Conservation (phyloP, 1,140 invertebrate genomes). For the Condylostylus longicornis region DNA sequence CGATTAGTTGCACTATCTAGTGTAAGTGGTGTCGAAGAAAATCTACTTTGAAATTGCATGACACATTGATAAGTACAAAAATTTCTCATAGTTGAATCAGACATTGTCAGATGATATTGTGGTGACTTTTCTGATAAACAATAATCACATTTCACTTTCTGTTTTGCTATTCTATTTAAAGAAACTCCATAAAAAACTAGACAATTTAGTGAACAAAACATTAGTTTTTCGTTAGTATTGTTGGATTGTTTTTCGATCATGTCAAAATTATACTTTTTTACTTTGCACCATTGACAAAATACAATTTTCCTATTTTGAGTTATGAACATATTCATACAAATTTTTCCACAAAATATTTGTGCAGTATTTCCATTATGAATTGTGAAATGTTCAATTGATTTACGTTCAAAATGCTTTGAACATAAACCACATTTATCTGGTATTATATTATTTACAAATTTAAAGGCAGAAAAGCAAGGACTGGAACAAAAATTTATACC, state of each 20-base stretch:
- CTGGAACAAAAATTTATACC: constrained; percentile 72
- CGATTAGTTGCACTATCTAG: constrained; percentile 19
- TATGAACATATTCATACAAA: constrained; percentile 80
- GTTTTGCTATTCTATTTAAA: constrained; percentile 53
- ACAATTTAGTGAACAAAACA: constrained; percentile 87
- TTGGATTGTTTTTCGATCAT: constrained; percentile 78
- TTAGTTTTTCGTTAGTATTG: constrained; percentile 46
- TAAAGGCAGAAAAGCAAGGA: constrained; percentile 82
- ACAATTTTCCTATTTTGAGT: constrained; percentile 74
- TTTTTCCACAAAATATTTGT: constrained; percentile 67
- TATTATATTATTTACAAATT: constrained; percentile 77
- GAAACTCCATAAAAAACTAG: constrained; percentile 66
- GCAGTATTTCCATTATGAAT: constrained; percentile 54
- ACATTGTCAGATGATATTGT: constrained; percentile 84
- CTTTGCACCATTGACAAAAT: constrained; percentile 84
- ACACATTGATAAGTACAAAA: constrained; percentile 83
- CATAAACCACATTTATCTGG: constrained; percentile 68
- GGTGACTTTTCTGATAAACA: constrained; percentile 61
- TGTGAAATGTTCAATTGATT: constrained; percentile 45
- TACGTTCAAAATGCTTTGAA: constrained; percentile 64
- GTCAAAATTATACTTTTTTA: constrained; percentile 93
- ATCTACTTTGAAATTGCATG: constrained; percentile 67
- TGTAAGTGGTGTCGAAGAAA: constrained; percentile 41
- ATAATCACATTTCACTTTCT: constrained; percentile 61
- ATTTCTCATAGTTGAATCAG: constrained; percentile 75